These are phyloP conservation scores for Rhingia rostrata DNA, from an alignment of 2,888 invertebrate genomes.

Conservation along the genomic window DNA sequence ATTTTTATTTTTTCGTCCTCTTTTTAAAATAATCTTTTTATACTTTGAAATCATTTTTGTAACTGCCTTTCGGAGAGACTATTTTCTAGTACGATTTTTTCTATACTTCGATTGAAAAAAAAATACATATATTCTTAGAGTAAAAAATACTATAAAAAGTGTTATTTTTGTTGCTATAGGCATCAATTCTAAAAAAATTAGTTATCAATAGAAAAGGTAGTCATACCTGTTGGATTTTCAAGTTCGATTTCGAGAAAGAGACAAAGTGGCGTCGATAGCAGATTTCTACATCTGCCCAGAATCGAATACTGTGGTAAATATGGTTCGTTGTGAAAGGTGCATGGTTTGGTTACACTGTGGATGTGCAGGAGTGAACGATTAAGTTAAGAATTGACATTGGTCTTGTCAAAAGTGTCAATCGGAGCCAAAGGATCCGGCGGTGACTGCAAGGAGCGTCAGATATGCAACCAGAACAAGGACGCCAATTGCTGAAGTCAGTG, in stretches of 20 bases:
- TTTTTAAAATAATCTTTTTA: no score
- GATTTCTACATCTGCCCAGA: conserved; percentile 2
- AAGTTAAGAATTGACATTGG: conserved; percentile 6
- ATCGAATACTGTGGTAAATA: conserved; percentile 3
- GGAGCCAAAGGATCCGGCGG: not conserved
- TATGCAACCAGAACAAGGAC: not conserved
- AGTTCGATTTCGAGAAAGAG: not conserved
- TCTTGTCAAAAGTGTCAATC: not conserved
- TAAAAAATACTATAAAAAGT: not conserved
- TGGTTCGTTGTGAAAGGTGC: conserved; percentile 11
- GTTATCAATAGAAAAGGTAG: not conserved
- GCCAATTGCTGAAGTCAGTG: not conserved
- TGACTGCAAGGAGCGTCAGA: not conserved
- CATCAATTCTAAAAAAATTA: not conserved
- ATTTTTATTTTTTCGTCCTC: no score
- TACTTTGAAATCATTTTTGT: no score
- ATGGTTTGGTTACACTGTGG: conserved; percentile 19
- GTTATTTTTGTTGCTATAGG: not conserved
- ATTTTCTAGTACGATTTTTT: no score
- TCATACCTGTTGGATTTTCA: not conserved
- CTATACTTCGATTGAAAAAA: no score
- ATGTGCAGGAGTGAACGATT: conserved; percentile 14
- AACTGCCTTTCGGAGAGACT: no score
- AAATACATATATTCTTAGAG: no score
- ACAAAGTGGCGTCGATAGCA: not conserved